Base-by-base conservation (phyloP, 2,888 invertebrate species). In the Scaptomyza reducta region DNA sequence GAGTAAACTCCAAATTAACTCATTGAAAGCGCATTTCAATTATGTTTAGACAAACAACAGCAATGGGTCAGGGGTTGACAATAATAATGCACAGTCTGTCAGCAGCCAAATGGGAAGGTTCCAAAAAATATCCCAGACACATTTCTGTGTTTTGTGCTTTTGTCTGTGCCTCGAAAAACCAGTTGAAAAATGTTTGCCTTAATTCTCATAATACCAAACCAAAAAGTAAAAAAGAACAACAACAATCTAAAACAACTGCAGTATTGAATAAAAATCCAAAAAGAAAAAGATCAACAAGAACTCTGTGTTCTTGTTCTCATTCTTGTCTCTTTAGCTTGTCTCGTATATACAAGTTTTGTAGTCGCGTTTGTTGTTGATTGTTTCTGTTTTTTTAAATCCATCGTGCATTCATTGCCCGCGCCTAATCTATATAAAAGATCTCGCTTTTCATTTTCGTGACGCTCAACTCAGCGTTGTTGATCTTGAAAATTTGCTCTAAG, bases 361-460 rank as follows among this genome's bases (percentile, higher is more conserved):
- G 62, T 63, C 59, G 57, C 40, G 46, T 68, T 68, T 77, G 49
- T 65, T 47, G 58, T 62, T 70, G 54, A 3, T 22, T 74, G 62
- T 50, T 63, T 38, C 67, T 54, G 59, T 46, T 55, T 74, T 74
- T 66, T 51, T 40, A 29, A 18, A 74, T 81, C 74, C 82, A 85
- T 82, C 82, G 82, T 83, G 87, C 82, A 87, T 76, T 87, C 79
- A 83, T 88, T 87, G 87, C 88, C 81, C 78, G 73, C 60, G 58
- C 50, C 70, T 82, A 89, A 87, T 87, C 86, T 75, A 65, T 58
- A 78, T 69, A 75, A 70, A 76, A 82, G 77, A 87, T 87, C 89
- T 81, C 81, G 85, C 85, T 85, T 85, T 83, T 84, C 87, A 87
- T 87, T 74, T 71, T 87, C 86, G 86, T 87, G 86, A 89, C 88